Conservation (phyloP, 2,113 vertebrate species). For the Saguinus midas region DNA sequence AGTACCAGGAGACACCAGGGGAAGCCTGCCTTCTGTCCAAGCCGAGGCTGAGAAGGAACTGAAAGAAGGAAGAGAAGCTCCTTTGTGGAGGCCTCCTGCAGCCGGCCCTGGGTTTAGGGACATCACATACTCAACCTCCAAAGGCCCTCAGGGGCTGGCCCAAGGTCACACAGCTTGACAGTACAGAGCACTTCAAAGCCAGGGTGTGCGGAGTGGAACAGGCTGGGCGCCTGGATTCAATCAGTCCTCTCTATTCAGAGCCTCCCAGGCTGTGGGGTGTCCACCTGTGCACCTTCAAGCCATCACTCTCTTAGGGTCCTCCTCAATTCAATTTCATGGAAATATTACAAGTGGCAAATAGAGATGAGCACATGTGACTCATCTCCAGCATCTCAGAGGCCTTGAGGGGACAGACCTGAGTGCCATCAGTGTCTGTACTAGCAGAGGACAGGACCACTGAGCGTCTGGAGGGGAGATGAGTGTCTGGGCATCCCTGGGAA, state of each 20-base stretch:
- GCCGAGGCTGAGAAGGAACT: not conserved
- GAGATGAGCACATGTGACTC: not conserved
- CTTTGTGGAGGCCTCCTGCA: no score
- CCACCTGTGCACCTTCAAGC: no score
- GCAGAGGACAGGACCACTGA: not conserved
- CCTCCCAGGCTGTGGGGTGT: no score
- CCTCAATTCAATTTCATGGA: not conserved
- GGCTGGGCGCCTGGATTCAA: not conserved
- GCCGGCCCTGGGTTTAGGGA: not conserved
- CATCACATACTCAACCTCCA: fast-evolving
- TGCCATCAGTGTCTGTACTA: not conserved
- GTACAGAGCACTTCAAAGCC: not conserved
- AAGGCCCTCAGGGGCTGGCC: not conserved
- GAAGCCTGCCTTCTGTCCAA: not conserved
- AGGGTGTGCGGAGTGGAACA: no score
- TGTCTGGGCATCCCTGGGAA: not conserved
- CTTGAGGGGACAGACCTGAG: not conserved
- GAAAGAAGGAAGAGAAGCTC: not conserved
- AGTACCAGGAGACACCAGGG: not conserved
- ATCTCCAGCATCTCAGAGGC: not conserved
- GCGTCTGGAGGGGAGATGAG: not conserved
- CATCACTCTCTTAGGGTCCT: not conserved
- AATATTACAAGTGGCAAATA: not conserved
- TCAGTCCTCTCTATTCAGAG: not conserved
- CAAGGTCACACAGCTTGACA: not conserved